Evolutionary conservation across 2,113 vertebrate genomes (phyloP), one percentile per base, ranked within the genome.

Genomic region (Cyprinodon tularosa): DNA sequence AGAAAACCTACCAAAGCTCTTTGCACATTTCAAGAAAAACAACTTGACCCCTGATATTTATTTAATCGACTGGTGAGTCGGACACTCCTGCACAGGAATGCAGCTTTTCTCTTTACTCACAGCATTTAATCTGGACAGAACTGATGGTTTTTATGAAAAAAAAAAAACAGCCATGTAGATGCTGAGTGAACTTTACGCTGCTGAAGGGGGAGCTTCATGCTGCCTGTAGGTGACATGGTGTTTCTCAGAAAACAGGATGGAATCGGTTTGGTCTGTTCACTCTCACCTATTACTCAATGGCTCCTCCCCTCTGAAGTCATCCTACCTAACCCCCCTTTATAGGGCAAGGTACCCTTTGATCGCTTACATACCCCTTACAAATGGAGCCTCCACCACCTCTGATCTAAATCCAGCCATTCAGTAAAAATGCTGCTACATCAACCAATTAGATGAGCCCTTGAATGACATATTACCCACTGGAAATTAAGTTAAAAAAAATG

Each of bases 21-120:
- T 98, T 96, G 95, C 96, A 88, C 97, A 99, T 94, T 99, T 99
- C 94, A 96, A 98, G 94, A 96, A 95, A 84, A 96, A 97, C 93
- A 98, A 95, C 89, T 80, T 99, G 84, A 98, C 96, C 53, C 97
- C 97, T 69, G 97, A 99, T 93, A 97, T 99, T 95, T 99, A 98
- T 93, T 94, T 99, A 70, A 98, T 99, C 48, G 97, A 99, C 91
- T 99, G 97, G 97, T 99, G 93, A 95, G 97, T 66, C 0, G 0
- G 0, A 57, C 37, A 47, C 1, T 12, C 40, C 17, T 70, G 38
- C 36, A 39, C 20, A 20, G 20, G 2, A 57, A 7, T 63, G 3
- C 20, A 12, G 4, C 15, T 39, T 61, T 63, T 20, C 14, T 14
- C 36, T 10, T 40, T 29, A 29, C 29, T 29, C 29, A 40, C 20